Evolutionary conservation across 2,888 invertebrate species (phyloP).

Genomic region (Athalia rosae): DNA sequence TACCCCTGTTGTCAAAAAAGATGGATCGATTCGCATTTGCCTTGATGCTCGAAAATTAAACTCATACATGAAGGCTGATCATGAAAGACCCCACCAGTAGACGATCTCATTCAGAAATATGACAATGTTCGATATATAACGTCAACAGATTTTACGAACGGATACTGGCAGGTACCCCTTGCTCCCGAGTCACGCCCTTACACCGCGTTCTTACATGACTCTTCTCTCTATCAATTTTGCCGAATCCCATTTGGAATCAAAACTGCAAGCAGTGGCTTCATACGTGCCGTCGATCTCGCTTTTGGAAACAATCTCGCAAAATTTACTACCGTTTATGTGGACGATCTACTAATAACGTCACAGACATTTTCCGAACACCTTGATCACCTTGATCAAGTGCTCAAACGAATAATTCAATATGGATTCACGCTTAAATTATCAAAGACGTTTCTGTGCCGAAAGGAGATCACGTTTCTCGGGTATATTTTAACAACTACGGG

Average conservation of each 20-base stretch:
- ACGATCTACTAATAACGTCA: constrained; percentile 36
- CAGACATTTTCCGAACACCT: constrained; percentile 41
- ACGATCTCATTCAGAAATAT: constrained; percentile 51
- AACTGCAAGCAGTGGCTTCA: constrained; percentile 13
- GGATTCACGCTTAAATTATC: constrained; percentile 55
- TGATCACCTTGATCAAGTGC: constrained; percentile 51
- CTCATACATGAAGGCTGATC: constrained; percentile 54
- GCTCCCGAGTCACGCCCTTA: neutral
- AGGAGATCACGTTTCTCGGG: constrained; percentile 42
- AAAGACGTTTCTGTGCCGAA: constrained; percentile 54
- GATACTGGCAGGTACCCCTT: constrained; percentile 52
- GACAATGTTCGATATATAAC: constrained; percentile 49
- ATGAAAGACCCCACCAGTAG: constrained; percentile 50
- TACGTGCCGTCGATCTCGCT: constrained; percentile 17
- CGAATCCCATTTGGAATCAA: constrained; percentile 9
- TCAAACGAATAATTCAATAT: constrained; percentile 48
- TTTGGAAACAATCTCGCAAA: constrained; percentile 30
- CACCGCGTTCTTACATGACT: constrained; percentile 1
- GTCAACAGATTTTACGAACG: constrained; percentile 50
- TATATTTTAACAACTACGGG: constrained; percentile 19
- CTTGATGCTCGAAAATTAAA: constrained; percentile 60
- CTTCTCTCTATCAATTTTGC: neutral
- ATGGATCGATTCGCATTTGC: constrained; percentile 57
- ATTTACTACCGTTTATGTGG: constrained; percentile 34
- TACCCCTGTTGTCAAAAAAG: constrained; percentile 57